phyloP scores from a whole-genome alignment of 1,140 invertebrate genomes.

The Zaprionus taronus region DNA sequence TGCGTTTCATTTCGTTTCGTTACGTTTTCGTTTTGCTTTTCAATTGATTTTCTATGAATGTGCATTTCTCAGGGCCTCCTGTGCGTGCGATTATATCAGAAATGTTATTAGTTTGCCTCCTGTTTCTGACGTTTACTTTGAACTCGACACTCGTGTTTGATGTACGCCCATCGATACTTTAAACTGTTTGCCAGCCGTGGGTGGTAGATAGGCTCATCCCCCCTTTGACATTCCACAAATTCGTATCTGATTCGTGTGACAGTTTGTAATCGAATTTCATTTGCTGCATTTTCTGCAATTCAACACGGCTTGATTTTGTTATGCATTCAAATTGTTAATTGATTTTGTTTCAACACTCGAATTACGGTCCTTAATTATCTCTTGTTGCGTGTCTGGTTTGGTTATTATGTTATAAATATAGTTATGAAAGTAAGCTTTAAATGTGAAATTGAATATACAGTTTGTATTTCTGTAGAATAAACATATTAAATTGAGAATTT shows the following conservation, averaged over 20 bases:
- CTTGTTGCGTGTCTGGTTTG: background rate
- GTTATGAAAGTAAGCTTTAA: background rate
- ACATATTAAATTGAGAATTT: too few species aligned
- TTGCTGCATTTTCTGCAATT: constrained; percentile 29
- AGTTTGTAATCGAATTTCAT: constrained; percentile 62
- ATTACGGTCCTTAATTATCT: background rate
- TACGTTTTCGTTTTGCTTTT: constrained; percentile 58
- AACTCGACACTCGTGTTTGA: constrained; percentile 45
- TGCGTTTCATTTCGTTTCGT: constrained; percentile 51
- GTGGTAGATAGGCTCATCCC: background rate
- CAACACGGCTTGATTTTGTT: background rate
- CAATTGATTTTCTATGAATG: constrained; percentile 64
- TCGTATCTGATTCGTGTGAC: constrained; percentile 32
- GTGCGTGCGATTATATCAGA: constrained; percentile 52
- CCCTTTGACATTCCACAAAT: constrained; percentile 3
- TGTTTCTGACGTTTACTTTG: constrained; percentile 67
- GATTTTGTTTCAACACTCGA: background rate
- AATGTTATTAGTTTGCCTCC: constrained; percentile 65
- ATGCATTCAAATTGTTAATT: constrained; percentile 25
- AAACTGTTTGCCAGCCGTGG: constrained; percentile 17
- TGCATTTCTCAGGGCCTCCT: constrained; percentile 17
- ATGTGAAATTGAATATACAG: too few species aligned
- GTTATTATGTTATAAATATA: too few species aligned
- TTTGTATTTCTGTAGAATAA: too few species aligned
- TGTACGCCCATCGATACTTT: constrained; percentile 12